Percentiles rank a stretch among this genome's conserved stretches.
phyloP scores from a whole-genome alignment of 2,113 vertebrate species.

The Leptobrachium leishanense region DNA sequence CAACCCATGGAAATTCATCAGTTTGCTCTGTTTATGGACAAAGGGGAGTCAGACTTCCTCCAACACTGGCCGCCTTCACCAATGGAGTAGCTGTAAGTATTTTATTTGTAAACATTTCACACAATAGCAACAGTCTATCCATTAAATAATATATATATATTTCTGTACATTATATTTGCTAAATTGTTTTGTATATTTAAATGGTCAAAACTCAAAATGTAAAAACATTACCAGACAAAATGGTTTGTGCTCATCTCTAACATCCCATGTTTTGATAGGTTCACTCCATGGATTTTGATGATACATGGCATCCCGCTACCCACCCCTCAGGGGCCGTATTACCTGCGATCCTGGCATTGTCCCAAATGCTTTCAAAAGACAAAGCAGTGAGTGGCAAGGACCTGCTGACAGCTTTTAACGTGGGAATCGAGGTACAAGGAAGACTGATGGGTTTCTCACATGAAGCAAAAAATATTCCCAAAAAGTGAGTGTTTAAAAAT shows the following conservation, averaged over 20 bases:
- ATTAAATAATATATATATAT: no score
- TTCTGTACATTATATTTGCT: not conserved
- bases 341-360: slow-evolving; percentile 79
- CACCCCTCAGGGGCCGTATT: slow-evolving; percentile 84
- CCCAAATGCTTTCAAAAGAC: slow-evolving; percentile 73
- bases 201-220: not conserved
- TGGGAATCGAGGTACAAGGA: slow-evolving; percentile 85
- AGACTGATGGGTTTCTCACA: slow-evolving; percentile 83
- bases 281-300: slow-evolving; percentile 90
- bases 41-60: slow-evolving; percentile 28
- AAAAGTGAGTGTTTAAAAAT: slow-evolving; percentile 66
- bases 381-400: slow-evolving; percentile 77
- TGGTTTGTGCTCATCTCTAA: not conserved
- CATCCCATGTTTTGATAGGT: slow-evolving; percentile 59
- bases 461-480: slow-evolving; percentile 80
- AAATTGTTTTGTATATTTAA: not conserved
- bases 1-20: not conserved
- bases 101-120: not conserved
- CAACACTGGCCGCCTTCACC: slow-evolving; percentile 27
- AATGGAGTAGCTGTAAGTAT: slow-evolving; percentile 44
- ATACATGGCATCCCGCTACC: slow-evolving; percentile 87
- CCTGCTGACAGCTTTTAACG: slow-evolving; percentile 80
- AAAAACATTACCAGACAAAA: no score
- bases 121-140: no score
- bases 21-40: slow-evolving; percentile 30